These are phyloP conservation scores for Daktulosphaira vitifoliae DNA, from an alignment of 1,140 invertebrate genomes.

Conservation along the genomic window DNA sequence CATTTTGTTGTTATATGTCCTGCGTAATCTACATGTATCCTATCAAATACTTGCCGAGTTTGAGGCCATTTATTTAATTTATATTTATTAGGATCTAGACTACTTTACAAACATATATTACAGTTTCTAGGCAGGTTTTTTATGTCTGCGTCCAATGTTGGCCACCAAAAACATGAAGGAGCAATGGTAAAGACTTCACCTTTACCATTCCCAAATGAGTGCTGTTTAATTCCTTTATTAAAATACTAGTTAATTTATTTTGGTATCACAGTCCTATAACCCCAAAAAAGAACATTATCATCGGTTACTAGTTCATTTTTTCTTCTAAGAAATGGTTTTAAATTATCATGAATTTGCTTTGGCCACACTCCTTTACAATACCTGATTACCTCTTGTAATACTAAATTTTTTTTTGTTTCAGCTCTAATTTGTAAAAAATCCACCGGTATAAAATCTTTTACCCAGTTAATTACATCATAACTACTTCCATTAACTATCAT, in stretches of 20 bases:
- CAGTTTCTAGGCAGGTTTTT: not conserved
- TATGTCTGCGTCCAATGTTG: constrained; percentile 38
- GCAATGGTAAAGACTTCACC: constrained; percentile 34
- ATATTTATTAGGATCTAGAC: constrained; percentile 36
- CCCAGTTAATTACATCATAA: not conserved
- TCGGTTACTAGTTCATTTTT: not conserved
- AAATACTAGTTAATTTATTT: not conserved
- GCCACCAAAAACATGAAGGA: constrained; percentile 30
- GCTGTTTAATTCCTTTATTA: constrained; percentile 14
- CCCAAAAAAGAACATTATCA: too few relatives aligned
- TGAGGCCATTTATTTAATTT: constrained; percentile 36
- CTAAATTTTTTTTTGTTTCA: not conserved
- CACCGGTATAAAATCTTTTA: not conserved
- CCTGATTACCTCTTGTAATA: not conserved
- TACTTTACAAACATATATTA: not conserved
- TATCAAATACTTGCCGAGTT: constrained; percentile 27
- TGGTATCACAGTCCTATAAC: not conserved
- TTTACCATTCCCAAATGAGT: constrained; percentile 35
- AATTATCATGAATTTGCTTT: not conserved
- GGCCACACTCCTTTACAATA: not conserved
- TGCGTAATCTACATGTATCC: constrained; percentile 38
- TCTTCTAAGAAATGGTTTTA: not conserved
- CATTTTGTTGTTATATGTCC: constrained; percentile 39
- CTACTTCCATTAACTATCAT: too few relatives aligned
- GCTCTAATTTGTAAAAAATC: not conserved